Base-by-base conservation (phyloP, 2,888 invertebrate species). In the Drosophila longiperda region DNA sequence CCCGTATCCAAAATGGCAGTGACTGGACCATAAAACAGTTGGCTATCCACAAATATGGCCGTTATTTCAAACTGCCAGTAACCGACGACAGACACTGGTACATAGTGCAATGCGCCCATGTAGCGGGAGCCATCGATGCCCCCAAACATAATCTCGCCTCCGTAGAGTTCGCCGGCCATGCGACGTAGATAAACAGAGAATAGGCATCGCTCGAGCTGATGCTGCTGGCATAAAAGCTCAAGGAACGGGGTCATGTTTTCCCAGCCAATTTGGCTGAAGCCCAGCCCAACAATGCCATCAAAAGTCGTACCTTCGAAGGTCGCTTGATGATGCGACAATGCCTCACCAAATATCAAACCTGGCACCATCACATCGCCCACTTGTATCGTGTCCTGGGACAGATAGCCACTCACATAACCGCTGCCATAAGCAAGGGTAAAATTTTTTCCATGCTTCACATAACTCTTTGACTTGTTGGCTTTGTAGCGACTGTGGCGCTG, bases 401-500 rank as follows among this genome's bases (percentile, higher is more conserved):
- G 95, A 94, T 97, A 99, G 57, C 99, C 99, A 76, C 97, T 97
- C 75, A 99, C 95, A 92, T 97, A 97, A 80, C 99, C 99, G 79
- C 97, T 96, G 77, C 99, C 99, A 94, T 99, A 99, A 82, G 95
- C 96, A 91, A 99, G 98, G 52, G 95, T 95, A 93, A 99, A 98
- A 72, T 95, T 94, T 0, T 98, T 98, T 78, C 98, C 99, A 94
- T 99, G 98, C 81, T 94, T 93, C 84, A 94, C 94, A 94, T 98
- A 99, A 7, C 97, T 95, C n/a, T 93, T 94, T 0, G 99, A 99
- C 91, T 95, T 95, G 64, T 92, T 94, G 87, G 97, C 96, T 94
- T 99, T 96, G 93, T 99, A 99, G 94, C 98, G 99, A 92, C 97
- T 96, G 94, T 99, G 99, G 96, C 95, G 92, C 97, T 97, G 94